Conservation (phyloP, 2,888 invertebrate genomes). For the Teleiodes luculella region DNA sequence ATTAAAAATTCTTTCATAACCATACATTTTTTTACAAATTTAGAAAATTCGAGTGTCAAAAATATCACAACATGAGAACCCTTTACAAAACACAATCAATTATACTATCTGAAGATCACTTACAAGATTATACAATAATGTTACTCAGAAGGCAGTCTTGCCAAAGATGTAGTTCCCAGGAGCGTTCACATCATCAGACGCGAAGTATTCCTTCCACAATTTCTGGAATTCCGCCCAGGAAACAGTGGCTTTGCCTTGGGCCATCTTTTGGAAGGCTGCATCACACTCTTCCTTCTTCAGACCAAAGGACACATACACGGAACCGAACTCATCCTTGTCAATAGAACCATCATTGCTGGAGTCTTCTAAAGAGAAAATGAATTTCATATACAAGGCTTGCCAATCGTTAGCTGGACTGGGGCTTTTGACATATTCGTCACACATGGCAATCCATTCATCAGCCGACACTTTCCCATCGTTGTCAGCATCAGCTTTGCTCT, state of each 20-base stretch:
- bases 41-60: too few relatives aligned
- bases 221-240: conserved; percentile 86
- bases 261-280: conserved; percentile 88
- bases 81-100: too few relatives aligned
- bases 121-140: background rate
- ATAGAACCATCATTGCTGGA: conserved; percentile 87
- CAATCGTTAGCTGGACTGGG: conserved; percentile 86
- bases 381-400: conserved; percentile 91
- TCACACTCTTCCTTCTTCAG: conserved; percentile 84
- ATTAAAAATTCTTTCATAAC: too few relatives aligned
- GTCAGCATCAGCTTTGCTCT: conserved; percentile 90
- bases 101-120: too few relatives aligned
- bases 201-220: conserved; percentile 92
- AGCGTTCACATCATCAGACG: conserved; percentile 85
- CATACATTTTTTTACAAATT: too few relatives aligned
- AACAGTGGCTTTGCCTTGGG: conserved; percentile 85
- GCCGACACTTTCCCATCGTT: conserved; percentile 91
- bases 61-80: too few relatives aligned
- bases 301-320: conserved; percentile 89
- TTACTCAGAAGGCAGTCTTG: conserved; percentile 82
- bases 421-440: conserved; percentile 88
- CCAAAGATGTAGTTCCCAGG: conserved; percentile 94
- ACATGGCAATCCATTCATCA: conserved; percentile 93
- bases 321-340: conserved; percentile 89
- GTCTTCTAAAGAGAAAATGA: conserved; percentile 92